A percentile compares a stretch with the other conserved stretches of the same genome.
phyloP scores from a whole-genome alignment of 2,888 invertebrate species.

The Crioceris asparagi region DNA sequence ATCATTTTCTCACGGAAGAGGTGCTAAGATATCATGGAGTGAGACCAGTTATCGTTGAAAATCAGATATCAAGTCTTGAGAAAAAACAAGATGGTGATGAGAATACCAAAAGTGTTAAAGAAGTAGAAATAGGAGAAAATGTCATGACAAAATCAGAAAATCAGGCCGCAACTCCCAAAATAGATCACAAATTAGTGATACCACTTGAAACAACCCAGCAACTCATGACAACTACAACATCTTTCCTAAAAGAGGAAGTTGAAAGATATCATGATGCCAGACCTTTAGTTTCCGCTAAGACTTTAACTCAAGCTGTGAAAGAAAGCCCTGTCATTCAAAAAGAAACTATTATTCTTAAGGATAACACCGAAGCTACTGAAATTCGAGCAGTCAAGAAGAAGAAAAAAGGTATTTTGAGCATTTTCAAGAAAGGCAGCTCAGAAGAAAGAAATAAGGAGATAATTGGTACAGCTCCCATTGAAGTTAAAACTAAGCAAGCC shows the following conservation, averaged over 20 bases:
- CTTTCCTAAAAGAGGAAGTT: background rate
- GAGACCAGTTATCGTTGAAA: slow-evolving; percentile 11
- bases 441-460: slow-evolving; percentile 14
- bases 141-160: too few species aligned
- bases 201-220: background rate
- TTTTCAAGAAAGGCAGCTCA: slow-evolving; percentile 9
- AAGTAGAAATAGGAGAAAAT: slow-evolving; percentile 1
- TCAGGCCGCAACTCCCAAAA: too few species aligned
- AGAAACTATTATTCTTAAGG: too few species aligned
- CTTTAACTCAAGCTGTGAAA: too few species aligned
- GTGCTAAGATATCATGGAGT: slow-evolving; percentile 17
- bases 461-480: too few species aligned
- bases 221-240: background rate
- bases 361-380: too few species aligned
- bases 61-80: background rate
- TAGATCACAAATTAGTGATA: background rate
- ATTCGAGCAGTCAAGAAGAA: too few species aligned
- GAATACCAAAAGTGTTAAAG: background rate
- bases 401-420: slow-evolving; percentile 5
- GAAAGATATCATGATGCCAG: background rate
- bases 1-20: slow-evolving; percentile 15
- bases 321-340: too few species aligned
- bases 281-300: too few species aligned
- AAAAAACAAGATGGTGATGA: background rate
- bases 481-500: slow-evolving; percentile 1